Evolutionary conservation across 2,113 vertebrate genomes (phyloP).

Genomic region (Ginglymostoma cirratum): DNA sequence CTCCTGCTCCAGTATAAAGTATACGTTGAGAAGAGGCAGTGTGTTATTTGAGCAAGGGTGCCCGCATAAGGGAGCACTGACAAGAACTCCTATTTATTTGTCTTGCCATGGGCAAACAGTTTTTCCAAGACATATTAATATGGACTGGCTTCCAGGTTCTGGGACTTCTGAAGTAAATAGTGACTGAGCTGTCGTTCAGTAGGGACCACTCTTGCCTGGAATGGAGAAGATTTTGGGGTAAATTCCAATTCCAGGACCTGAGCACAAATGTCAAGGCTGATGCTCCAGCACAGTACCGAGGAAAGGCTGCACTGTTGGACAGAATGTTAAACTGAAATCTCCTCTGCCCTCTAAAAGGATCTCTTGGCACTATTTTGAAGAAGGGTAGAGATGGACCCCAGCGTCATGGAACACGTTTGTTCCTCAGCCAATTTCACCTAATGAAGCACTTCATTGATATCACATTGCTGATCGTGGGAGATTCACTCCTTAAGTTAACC

Average conservation of each 20-base stretch:
- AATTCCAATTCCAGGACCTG: neutral
- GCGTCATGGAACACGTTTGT: neutral
- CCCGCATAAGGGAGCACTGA: neutral
- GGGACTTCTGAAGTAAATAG: neutral
- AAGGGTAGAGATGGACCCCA: neutral
- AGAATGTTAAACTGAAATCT: neutral
- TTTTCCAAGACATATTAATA: neutral
- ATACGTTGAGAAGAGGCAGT: neutral
- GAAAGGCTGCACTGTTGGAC: neutral
- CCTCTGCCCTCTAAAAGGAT: neutral
- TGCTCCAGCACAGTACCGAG: neutral
- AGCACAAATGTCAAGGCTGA: neutral
- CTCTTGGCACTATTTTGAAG: neutral
- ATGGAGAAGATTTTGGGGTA: neutral
- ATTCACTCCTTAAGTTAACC: neutral
- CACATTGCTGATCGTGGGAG: neutral
- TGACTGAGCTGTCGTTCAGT: neutral
- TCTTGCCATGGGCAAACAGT: neutral
- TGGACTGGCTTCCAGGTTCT: neutral
- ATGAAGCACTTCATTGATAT: neutral
- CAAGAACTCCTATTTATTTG: neutral
- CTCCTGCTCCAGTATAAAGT: neutral
- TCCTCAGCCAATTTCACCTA: neutral
- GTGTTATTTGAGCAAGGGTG: neutral
- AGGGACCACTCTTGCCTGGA: neutral